Evolutionary conservation across 2,113 vertebrate species (phyloP), one percentile per base, ranked within the genome.

Genomic region (Hydropotes inermis): DNA sequence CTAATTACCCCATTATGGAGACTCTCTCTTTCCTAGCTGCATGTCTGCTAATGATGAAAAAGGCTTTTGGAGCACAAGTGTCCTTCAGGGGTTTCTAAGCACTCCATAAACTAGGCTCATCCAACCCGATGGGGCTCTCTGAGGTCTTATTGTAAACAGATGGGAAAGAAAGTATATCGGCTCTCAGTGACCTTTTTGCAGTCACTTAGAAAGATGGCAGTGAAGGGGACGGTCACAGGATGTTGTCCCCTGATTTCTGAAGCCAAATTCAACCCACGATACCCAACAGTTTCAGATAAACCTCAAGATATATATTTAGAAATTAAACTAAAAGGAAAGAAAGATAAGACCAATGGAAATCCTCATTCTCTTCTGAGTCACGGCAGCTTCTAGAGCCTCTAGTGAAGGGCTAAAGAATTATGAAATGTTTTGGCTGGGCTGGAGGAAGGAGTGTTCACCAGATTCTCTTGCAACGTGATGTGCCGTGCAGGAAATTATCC

Each of bases 401-500:
- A 52, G 39, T 64, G 88, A 91, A 87, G 57, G 78, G 1, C 97
- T 98, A 70, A 89, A 67, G 94, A 98, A 91, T 97, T 97, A 96
- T 95, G 43, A 96, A 96, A n/a, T 8, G n/a, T 74, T 94, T 97
- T 67, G 60, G 92, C 30, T 0, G 57, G 47, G 91, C 50, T 57
- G 88, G 98, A 98, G 98, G 98, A 98, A 99, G 95, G 98, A 45
- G 93, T 33, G 70, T 33, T 98, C 98, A 86, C 98, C 98, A 99
- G 98, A 93, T 94, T 60, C 98, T 83, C 96, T 97, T 97, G 95
- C 97, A 98, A 94, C 55, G 90, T 81, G 97, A 94, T 52, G 90
- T 81, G 97, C 97, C 55, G 84, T 89, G 92, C 98, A 99, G 99
- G 99, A 99, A 99, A 98, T 97, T 98, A 98, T 98, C 98, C 96